Conservation (phyloP, 2,888 invertebrate genomes). For the Papilio protenor region DNA sequence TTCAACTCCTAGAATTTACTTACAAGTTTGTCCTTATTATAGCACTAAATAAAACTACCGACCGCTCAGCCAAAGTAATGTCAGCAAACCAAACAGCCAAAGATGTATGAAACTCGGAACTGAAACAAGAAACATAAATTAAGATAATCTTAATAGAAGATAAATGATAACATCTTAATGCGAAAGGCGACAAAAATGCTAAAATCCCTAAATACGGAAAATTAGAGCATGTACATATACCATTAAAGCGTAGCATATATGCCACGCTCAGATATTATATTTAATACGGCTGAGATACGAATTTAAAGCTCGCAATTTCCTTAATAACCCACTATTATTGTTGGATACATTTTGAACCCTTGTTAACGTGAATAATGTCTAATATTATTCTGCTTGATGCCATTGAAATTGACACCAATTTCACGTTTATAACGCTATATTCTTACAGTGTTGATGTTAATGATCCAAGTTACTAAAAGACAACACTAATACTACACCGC, state of each 20-base stretch:
- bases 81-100: constrained; percentile 64
- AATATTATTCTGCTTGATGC: background rate
- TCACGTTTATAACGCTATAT: background rate
- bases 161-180: background rate
- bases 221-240: background rate
- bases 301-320: background rate
- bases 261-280: background rate
- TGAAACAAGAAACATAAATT: constrained; percentile 64
- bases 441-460: too few relatives aligned
- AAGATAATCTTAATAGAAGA: constrained; percentile 10
- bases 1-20: constrained; percentile 11
- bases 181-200: background rate
- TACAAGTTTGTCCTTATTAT: constrained; percentile 43
- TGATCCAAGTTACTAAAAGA: too few relatives aligned
- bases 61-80: constrained; percentile 66
- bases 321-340: background rate
- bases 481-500: too few relatives aligned
- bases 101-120: constrained; percentile 59
- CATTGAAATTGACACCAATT: background rate
- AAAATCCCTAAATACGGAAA: background rate
- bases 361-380: too few relatives aligned
- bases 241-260: background rate
- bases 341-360: background rate
- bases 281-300: background rate
- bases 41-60: constrained; percentile 68